Evolutionary conservation across 2,888 invertebrate species (phyloP).

Genomic region (Exocentrus adspersus): DNA sequence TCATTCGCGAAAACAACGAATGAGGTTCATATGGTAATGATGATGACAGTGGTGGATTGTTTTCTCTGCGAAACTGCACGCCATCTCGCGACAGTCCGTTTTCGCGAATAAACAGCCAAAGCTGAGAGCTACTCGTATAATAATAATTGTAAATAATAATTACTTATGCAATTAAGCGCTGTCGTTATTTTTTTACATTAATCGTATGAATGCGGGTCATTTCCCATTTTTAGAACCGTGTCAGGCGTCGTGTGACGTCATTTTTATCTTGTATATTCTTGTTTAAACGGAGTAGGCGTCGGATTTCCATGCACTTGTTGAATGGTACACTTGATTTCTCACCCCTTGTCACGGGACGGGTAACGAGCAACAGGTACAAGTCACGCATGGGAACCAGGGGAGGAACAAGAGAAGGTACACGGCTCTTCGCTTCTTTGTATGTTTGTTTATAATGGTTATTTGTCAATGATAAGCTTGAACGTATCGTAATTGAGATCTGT

Average conservation of each 20-base stretch:
- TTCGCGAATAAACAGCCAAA: too few relatives aligned
- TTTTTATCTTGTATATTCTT: constrained; percentile 22
- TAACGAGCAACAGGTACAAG: constrained; percentile 31
- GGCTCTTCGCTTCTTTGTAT: too few relatives aligned
- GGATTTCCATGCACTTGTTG: constrained; percentile 25
- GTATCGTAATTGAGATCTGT: too few relatives aligned
- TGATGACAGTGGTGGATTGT: too few relatives aligned
- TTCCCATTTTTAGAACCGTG: constrained; percentile 43
- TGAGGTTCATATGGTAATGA: too few relatives aligned
- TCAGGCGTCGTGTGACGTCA: constrained; percentile 39
- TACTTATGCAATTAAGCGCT: constrained; percentile 30
- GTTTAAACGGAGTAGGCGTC: constrained; percentile 1
- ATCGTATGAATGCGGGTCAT: constrained; percentile 32
- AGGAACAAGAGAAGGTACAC: constrained; percentile 1
- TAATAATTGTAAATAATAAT: too few relatives aligned
- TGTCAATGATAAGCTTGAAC: constrained; percentile 21
- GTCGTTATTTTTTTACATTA: constrained; percentile 29
- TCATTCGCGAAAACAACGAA: too few relatives aligned
- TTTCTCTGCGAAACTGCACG: too few relatives aligned
- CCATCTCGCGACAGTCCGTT: too few relatives aligned
- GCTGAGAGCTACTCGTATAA: too few relatives aligned
- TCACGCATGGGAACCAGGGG: background rate
- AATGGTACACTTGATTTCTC: constrained; percentile 30
- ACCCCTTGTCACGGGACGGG: constrained; percentile 29
- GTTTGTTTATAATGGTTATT: constrained; percentile 32